These are phyloP conservation scores for Chitala chitala DNA, from an alignment of 2,113 vertebrate genomes.

Conservation along the genomic window DNA sequence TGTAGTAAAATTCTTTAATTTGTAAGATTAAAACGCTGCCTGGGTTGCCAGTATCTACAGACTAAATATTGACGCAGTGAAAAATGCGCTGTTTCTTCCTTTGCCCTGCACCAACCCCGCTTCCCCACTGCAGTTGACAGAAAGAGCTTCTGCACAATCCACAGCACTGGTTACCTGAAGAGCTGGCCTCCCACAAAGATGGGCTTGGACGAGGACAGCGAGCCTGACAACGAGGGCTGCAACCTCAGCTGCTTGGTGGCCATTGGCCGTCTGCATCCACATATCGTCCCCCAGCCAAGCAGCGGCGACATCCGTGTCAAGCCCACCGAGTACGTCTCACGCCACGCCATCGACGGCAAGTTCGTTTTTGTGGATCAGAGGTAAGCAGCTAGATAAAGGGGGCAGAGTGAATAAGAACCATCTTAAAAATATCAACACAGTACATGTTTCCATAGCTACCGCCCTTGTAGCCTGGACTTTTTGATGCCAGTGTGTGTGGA, in stretches of 20 bases:
- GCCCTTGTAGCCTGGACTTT: not conserved
- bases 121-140: slow-evolving; percentile 72
- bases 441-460: not conserved
- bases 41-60: too few species aligned
- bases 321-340: slow-evolving; percentile 91
- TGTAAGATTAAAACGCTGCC: too few species aligned
- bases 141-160: slow-evolving; percentile 99
- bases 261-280: slow-evolving; percentile 90
- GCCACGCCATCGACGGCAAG: slow-evolving; percentile 94
- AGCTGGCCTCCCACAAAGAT: slow-evolving; percentile 98
- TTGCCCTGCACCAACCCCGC: not conserved
- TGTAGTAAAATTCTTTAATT: too few species aligned
- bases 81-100: too few species aligned
- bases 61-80: too few species aligned
- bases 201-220: slow-evolving; percentile 93
- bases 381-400: slow-evolving; percentile 59
- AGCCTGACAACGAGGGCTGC: slow-evolving; percentile 93
- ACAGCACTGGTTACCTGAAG: slow-evolving; percentile 96
- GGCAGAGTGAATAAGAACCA: not conserved
- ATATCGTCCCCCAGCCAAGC: slow-evolving; percentile 80
- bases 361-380: slow-evolving; percentile 99
- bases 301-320: slow-evolving; percentile 92
- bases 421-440: not conserved
- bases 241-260: slow-evolving; percentile 97
- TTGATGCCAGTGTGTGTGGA: too few species aligned